Conservation (phyloP, 1,140 invertebrate species). For the Frieseomelitta varia region DNA sequence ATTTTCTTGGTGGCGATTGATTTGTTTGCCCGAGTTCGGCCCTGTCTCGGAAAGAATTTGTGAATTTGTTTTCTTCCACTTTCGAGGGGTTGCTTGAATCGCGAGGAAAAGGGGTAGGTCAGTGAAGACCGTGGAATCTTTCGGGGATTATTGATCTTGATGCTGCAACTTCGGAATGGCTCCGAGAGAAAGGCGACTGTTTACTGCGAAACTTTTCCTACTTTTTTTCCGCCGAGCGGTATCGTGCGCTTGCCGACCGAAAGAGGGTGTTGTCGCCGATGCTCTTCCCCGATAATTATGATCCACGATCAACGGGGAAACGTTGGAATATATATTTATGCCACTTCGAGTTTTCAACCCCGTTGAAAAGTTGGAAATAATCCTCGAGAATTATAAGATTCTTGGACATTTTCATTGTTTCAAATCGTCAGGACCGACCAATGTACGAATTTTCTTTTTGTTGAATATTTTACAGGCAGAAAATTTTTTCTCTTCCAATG, state of each 20-base stretch:
- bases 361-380: background rate
- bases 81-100: background rate
- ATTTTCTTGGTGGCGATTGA: background rate
- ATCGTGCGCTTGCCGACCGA: background rate
- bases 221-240: background rate
- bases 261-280: background rate
- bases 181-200: background rate
- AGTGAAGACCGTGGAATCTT: conserved; percentile 37
- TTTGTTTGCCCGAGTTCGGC: conserved; percentile 5
- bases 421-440: no score
- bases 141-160: conserved; percentile 42
- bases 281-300: background rate
- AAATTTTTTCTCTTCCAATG: no score
- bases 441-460: no score
- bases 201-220: background rate
- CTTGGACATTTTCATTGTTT: background rate
- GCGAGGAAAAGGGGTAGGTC: conserved; percentile 33
- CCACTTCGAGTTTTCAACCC: background rate
- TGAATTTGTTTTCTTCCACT: conserved; percentile 11
- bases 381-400: background rate
- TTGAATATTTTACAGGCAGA: no score
- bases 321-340: background rate
- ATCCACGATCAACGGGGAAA: background rate
- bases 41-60: background rate
- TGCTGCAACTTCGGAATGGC: conserved; percentile 18